Evolutionary conservation across 2,113 vertebrate genomes (phyloP).

Genomic region (Stigmatopora argus): DNA sequence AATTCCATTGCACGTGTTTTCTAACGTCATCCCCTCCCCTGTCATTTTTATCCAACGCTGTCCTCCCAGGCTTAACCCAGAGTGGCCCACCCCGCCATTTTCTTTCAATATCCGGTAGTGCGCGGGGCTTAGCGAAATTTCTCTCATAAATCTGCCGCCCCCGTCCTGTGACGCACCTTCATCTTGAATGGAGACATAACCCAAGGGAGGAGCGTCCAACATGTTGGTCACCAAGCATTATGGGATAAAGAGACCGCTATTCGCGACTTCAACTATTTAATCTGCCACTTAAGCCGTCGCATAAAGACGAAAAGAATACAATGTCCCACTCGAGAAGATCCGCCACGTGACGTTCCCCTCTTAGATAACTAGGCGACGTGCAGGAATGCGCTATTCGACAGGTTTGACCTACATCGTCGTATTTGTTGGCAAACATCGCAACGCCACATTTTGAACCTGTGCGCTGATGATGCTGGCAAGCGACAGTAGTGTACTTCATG

Average conservation of each 20-base stretch:
- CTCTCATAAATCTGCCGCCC: constrained; percentile 48
- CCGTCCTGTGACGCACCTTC: constrained; percentile 36
- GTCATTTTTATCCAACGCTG: constrained; percentile 51
- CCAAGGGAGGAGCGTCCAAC: constrained; percentile 13
- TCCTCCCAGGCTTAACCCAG: constrained; percentile 57
- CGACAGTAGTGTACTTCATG: constrained; percentile 6
- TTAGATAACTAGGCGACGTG: background rate
- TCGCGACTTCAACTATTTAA: constrained; percentile 11
- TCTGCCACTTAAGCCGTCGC: background rate
- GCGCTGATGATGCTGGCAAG: constrained; percentile 8
- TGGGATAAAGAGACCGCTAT: constrained; percentile 36
- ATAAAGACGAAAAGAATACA: background rate
- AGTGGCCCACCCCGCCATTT: constrained; percentile 58
- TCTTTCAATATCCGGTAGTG: constrained; percentile 58
- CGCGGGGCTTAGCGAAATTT: constrained; percentile 56
- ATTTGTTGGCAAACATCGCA: background rate
- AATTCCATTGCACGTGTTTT: background rate
- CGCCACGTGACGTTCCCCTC: background rate
- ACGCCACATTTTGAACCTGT: background rate
- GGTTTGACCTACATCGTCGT: constrained; percentile 5
- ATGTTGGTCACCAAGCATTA: constrained; percentile 35
- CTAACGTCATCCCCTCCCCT: constrained; percentile 14
- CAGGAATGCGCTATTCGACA: background rate
- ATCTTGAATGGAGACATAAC: constrained; percentile 15
- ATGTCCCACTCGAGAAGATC: background rate